A percentile compares a stretch with the other conserved stretches of the same genome.
These are phyloP conservation scores for Catostylus mosaicus DNA, from an alignment of 30 jellyfish, hydroid and myxozoan species.

Conservation along the genomic window DNA sequence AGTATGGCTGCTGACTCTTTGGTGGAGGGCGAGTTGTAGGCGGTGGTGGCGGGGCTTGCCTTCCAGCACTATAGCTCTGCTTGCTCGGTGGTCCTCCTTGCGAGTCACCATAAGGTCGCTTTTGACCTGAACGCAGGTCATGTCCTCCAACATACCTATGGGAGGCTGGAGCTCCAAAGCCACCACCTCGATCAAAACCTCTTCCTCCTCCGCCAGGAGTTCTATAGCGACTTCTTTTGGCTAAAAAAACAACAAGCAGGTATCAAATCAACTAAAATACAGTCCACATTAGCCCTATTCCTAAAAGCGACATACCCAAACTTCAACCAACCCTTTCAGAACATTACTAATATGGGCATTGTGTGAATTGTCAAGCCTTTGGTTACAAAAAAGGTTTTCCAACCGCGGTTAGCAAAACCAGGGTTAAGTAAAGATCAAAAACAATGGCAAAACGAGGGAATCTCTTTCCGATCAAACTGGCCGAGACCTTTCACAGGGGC, in stretches of 20 bases:
- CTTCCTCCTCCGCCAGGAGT: conserved; percentile 60
- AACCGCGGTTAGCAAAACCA: too few relatives aligned
- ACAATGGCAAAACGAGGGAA: too few relatives aligned
- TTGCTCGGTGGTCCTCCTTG: conserved; percentile 68
- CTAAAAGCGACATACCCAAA: too few relatives aligned
- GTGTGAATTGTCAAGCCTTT: too few relatives aligned
- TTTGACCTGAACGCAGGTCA: conserved; percentile 65
- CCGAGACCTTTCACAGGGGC: too few relatives aligned
- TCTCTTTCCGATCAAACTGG: too few relatives aligned
- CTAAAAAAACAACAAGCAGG: conserved; percentile 7
- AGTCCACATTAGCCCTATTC: too few relatives aligned
- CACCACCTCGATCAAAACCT: conserved; percentile 37
- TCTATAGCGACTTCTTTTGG: conserved; percentile 69
- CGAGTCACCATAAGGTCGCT: conserved; percentile 47
- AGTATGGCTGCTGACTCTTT: neutral
- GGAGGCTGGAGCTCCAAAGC: conserved; percentile 21
- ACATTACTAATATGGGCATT: too few relatives aligned
- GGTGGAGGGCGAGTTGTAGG: conserved; percentile 49
- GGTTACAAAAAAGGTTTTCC: too few relatives aligned
- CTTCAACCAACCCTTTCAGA: too few relatives aligned
- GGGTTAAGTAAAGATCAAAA: too few relatives aligned
- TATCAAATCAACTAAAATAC: too few relatives aligned
- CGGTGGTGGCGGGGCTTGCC: conserved; percentile 65
- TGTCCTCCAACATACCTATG: conserved; percentile 71
- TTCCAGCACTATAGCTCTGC: conserved; percentile 40